A percentile compares a stretch with the other conserved stretches of the same genome.
Conservation (phyloP, 2,113 vertebrate genomes). For the Turnix velox region DNA sequence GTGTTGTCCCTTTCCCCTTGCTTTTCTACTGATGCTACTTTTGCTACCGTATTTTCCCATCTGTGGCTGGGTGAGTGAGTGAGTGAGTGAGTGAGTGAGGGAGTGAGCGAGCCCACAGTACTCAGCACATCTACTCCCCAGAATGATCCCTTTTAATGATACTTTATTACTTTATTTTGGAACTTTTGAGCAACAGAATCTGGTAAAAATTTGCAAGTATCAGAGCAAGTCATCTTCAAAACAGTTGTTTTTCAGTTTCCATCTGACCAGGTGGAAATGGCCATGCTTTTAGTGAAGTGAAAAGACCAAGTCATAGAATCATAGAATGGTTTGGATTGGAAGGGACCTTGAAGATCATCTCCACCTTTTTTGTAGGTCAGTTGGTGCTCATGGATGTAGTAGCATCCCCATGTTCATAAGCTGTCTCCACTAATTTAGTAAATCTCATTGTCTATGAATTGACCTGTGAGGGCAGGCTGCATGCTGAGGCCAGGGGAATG, state of each 20-base stretch:
- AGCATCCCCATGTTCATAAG: background rate
- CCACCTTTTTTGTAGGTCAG: no score
- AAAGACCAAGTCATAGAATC: background rate
- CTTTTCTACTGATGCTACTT: background rate
- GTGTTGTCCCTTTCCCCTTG: background rate
- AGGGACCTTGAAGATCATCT: no score
- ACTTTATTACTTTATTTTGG: background rate
- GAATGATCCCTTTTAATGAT: background rate
- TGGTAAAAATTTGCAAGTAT: background rate
- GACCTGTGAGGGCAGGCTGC: background rate
- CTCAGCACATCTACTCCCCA: fast-evolving
- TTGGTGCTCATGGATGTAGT: background rate
- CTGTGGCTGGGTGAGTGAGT: background rate
- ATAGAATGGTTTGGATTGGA: no score
- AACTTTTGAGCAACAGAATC: background rate
- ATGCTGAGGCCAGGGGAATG: background rate
- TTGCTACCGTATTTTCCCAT: background rate
- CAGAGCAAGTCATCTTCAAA: background rate
- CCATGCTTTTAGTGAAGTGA: background rate
- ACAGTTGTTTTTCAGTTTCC: background rate
- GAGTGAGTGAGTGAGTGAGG: background rate
- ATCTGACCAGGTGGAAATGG: background rate
- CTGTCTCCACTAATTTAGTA: background rate
- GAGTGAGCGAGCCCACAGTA: fast-evolving
- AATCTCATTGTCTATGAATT: background rate